phyloP scores from a whole-genome alignment of 2,888 invertebrate species.

The Aphrophora alni region DNA sequence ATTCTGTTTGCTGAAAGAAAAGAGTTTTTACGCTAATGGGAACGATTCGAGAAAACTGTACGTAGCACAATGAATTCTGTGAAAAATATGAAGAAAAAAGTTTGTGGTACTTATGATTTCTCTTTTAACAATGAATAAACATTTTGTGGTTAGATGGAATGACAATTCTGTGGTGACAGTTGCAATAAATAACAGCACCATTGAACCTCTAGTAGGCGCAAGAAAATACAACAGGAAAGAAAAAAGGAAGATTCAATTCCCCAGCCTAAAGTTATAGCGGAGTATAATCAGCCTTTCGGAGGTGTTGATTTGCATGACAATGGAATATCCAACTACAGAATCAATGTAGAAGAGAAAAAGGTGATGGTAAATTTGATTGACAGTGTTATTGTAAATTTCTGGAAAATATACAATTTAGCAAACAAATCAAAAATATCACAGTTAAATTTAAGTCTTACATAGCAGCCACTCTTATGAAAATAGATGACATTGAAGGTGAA shows the following conservation, averaged over 20 bases:
- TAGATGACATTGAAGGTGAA: background rate
- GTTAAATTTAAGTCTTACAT: background rate
- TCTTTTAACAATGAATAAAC: background rate
- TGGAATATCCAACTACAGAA: background rate
- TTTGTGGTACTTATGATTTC: background rate
- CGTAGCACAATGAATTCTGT: background rate
- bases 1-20: background rate
- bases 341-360: background rate
- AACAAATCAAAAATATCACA: background rate
- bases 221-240: background rate
- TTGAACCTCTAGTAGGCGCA: background rate
- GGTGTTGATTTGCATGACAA: background rate
- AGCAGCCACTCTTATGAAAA: background rate
- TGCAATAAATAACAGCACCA: background rate
- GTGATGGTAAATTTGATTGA: background rate
- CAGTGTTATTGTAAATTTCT: background rate
- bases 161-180: background rate
- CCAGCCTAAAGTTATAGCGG: background rate
- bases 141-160: background rate
- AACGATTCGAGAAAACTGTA: background rate
- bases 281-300: background rate
- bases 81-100: background rate
- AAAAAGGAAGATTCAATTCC: background rate
- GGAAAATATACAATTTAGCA: slow-evolving; percentile 15
- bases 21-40: background rate